A percentile compares a stretch with the other conserved stretches of the same genome.
phyloP scores from a whole-genome alignment of 2,797 vertebrate species.

The Eospalax fontanierii region DNA sequence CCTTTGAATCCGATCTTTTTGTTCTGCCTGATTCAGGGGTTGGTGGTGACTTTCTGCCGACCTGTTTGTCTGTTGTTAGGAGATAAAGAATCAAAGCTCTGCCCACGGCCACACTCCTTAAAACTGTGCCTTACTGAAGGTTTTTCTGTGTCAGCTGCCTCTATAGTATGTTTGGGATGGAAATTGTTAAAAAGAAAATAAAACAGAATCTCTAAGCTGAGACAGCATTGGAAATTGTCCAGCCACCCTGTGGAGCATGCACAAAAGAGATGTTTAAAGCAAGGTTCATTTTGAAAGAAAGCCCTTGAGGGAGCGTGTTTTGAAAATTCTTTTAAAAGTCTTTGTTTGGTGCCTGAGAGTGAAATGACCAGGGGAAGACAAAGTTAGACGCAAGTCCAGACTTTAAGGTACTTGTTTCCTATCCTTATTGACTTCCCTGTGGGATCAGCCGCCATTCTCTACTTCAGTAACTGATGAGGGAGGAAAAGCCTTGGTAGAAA shows the following conservation, averaged over 20 bases:
- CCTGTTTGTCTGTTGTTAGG: slow-evolving; percentile 69
- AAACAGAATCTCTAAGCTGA: neutral
- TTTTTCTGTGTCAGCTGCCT: slow-evolving; percentile 51
- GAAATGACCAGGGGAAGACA: neutral
- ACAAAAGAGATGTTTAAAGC: slow-evolving; percentile 67
- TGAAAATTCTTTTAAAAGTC: slow-evolving; percentile 75
- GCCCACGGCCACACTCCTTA: slow-evolving; percentile 67
- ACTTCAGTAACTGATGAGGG: neutral
- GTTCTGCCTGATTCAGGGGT: neutral
- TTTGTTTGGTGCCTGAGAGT: slow-evolving; percentile 76
- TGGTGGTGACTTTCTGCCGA: slow-evolving; percentile 53
- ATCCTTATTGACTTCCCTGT: slow-evolving; percentile 60
- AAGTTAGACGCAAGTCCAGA: slow-evolving; percentile 43
- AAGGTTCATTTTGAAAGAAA: slow-evolving; percentile 72
- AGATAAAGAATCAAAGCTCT: slow-evolving; percentile 81
- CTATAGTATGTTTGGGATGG: slow-evolving; percentile 59
- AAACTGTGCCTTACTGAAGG: slow-evolving; percentile 60
- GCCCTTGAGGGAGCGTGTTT: slow-evolving; percentile 48
- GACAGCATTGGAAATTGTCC: slow-evolving; percentile 66
- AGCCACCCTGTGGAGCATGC: slow-evolving; percentile 18
- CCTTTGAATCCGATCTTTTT: slow-evolving; percentile 72
- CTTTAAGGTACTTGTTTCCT: neutral
- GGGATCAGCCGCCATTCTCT: slow-evolving; percentile 45
- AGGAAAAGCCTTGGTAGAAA: slow-evolving; percentile 62
- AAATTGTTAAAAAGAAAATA: slow-evolving; percentile 74